A percentile compares a stretch with the other conserved stretches of the same genome.
Evolutionary conservation across 1,140 invertebrate species (phyloP).

Genomic region (Zelostemma sp.): DNA sequence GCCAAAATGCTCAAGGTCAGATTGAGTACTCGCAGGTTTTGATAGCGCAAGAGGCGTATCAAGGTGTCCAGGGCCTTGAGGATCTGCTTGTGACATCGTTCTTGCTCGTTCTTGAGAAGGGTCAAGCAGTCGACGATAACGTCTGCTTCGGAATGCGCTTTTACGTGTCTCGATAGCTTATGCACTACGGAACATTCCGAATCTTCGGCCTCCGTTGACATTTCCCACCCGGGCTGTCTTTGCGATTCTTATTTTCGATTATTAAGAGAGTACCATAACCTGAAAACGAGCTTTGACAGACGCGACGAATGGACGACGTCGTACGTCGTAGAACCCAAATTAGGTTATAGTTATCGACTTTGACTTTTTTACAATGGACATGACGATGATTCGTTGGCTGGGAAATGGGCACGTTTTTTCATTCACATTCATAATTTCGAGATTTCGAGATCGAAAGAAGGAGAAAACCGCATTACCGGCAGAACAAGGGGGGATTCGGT

Average conservation of each 20-base stretch:
- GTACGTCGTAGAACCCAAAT: too few relatives aligned
- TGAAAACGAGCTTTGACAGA: conserved; percentile 27
- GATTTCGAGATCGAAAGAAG: too few relatives aligned
- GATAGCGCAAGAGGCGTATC: conserved; percentile 47
- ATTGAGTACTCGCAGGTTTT: conserved; percentile 53
- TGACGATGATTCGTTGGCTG: too few relatives aligned
- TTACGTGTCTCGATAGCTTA: conserved; percentile 50
- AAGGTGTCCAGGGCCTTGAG: conserved; percentile 48
- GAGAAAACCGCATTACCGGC: too few relatives aligned
- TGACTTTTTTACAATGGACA: too few relatives aligned
- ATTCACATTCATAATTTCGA: too few relatives aligned
- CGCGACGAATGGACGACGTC: too few relatives aligned
- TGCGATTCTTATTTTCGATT: conserved; percentile 37
- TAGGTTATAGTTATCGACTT: too few relatives aligned
- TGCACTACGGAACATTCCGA: conserved; percentile 28
- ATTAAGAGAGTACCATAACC: conserved; percentile 46
- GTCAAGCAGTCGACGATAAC: conserved; percentile 47
- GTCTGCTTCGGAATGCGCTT: conserved; percentile 34
- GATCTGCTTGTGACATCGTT: conserved; percentile 52
- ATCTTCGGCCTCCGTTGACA: conserved; percentile 44
- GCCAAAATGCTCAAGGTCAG: conserved; percentile 58
- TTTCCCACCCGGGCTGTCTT: conserved; percentile 29
- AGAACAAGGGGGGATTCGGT: neutral
- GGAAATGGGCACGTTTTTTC: too few relatives aligned
- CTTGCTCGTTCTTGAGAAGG: conserved; percentile 52